Base-by-base conservation (phyloP, 2,113 vertebrate genomes). In the Catagonus wagneri region DNA sequence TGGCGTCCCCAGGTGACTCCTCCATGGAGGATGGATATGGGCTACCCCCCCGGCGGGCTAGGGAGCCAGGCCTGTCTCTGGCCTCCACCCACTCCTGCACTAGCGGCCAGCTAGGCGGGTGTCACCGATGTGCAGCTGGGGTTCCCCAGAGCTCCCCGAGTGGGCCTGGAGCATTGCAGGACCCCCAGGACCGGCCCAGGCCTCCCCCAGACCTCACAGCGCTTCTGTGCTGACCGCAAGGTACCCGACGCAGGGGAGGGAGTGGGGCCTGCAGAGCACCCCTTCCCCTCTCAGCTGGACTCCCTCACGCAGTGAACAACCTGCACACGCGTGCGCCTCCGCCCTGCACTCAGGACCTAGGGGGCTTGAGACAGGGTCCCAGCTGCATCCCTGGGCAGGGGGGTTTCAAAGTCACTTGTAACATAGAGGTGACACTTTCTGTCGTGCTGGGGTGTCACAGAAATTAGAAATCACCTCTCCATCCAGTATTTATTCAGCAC, bases 311-410 rank as follows among this genome's bases (percentile, higher is more conserved):
- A 10, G 29, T 65, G 83, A 58, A 23, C 16, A 17, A 10, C 83
- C 34, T 25, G 54, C 19, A 19, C 11, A 3, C 29, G 2, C 0
- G 32, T 6, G 14, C 14, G 5, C 10, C 10, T 10, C 2, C 1
- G 60, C 61, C 36, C 39, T 9, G 22, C 61, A 9, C 54, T 50
- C 6, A 0, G 29, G 39, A 56, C 16, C 66, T 56, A 20, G 9
- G 2, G 4, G 83, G 61, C 36, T 52, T 29, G n/a, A 3, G 6
- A 14, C 36, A 29, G 12, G 56, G 34, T 14, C 65, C n/a, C 44
- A 60, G 27, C 20, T 7, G 56, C 36, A 29, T 10, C 32, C 14
- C 8, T 36, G 25, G 52, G 4, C 32, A 23, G 19, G 78, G 71
- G 25, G 72, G 39, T 34, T 60, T 25, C 1, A 34, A 39, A 39